Evolutionary conservation across 2,113 vertebrate genomes (phyloP), one percentile per base, ranked within the genome.

Genomic region (Lepisosteus osseus): DNA sequence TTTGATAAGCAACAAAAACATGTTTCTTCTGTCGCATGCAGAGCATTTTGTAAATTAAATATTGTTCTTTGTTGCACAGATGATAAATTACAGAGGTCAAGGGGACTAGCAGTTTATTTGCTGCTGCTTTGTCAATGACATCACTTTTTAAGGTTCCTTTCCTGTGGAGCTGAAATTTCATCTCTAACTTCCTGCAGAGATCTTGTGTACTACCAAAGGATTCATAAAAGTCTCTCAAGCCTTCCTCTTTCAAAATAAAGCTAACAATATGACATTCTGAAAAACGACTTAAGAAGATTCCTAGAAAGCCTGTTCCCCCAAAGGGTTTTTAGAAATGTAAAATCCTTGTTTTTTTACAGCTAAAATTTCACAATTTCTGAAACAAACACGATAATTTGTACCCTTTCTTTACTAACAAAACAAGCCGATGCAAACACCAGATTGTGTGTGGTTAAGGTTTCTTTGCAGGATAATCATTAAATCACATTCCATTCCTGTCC

Each of bases 91-190:
- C 9, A 51, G 3, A 13, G n/a, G 56, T 59, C 56, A 59, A n/a
- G 12, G 11, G 56, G 3, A n/a, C 56, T 59, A 4, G 56, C 56
- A 14, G n/a, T 59, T 59, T 14, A 59, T 59, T n/a, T 59, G 56
- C 56, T n/a, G 56, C 11, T 59, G 56, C 9, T 15, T 64, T 64
- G 8, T 64, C 62, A 64, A 29, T 64, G 62, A 64, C 62, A 64
- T 64, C 62, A 64, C 13, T 64, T 15, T 42, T 64, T 40, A 64
- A 17, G 2, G 62, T 29, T 42, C 14, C 12, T 64, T 64, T 64
- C 62, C 62, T 64, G n/a, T 64, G 62, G 62, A 15, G 62, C 62
- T 64, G 3, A 40, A 1, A 64, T 64, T 64, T 64, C 62, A 29
- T 42, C 62, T 64, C 62, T 40, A 15, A 7, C 17, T 64, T 64